A percentile compares a stretch with the other conserved stretches of the same genome.
Evolutionary conservation across 2,113 vertebrate species (phyloP).

Genomic region (Platichthys stellatus): DNA sequence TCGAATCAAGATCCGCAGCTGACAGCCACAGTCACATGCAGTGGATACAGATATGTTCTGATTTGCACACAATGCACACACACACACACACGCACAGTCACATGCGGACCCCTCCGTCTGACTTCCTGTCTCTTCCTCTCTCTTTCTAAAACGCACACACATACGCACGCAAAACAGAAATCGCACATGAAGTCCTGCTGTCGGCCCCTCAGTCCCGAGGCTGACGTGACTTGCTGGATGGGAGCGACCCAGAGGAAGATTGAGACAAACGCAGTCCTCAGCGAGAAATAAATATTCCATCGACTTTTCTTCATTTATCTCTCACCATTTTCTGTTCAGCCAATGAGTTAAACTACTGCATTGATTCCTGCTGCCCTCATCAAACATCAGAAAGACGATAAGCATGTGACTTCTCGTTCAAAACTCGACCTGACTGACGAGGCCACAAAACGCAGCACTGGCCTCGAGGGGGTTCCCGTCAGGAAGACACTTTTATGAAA

Average conservation of each 20-base stretch:
- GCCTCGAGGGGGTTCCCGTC: too few relatives aligned
- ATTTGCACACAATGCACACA: constrained; percentile 41
- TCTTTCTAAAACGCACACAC: constrained; percentile 11
- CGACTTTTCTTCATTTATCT: neutral
- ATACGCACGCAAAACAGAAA: neutral
- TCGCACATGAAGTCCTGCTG: constrained; percentile 18
- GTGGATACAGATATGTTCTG: constrained; percentile 41
- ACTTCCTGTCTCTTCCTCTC: constrained; percentile 4
- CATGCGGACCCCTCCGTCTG: constrained; percentile 8
- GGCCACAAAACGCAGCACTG: too few relatives aligned
- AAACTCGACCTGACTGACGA: too few relatives aligned
- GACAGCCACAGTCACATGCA: constrained; percentile 35
- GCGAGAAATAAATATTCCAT: constrained; percentile 1
- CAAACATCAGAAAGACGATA: neutral
- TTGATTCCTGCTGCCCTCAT: too few relatives aligned
- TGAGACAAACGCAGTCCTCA: constrained; percentile 8
- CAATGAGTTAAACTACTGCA: neutral
- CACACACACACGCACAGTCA: neutral
- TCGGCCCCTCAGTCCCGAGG: constrained; percentile 6
- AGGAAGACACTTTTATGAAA: too few relatives aligned
- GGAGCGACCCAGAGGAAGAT: constrained; percentile 31
- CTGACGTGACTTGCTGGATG: constrained; percentile 27
- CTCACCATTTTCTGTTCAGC: neutral
- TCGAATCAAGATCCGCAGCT: constrained; percentile 17
- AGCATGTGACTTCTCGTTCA: too few relatives aligned